Conservation (phyloP, 2,888 invertebrate species). For the Ephialtes manifestator region DNA sequence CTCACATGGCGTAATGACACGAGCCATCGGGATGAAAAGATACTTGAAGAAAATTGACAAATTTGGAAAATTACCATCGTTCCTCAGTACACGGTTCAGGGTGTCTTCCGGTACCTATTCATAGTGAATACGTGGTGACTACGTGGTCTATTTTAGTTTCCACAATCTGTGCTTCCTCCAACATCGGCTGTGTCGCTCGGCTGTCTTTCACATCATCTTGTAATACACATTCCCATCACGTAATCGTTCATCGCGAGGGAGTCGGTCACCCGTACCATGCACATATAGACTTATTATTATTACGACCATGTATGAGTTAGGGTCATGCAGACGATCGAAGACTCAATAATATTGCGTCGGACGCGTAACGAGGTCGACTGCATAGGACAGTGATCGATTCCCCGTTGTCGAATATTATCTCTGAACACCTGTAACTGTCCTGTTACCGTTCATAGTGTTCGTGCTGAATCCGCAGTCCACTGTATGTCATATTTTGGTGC, state of each 20-base stretch:
- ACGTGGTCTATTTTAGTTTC: constrained; percentile 40
- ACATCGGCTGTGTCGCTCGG: constrained; percentile 55
- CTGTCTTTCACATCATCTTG: constrained; percentile 64
- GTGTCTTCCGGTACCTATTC: constrained; percentile 25
- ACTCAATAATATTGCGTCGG: constrained; percentile 2
- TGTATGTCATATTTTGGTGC: neutral
- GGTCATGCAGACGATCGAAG: constrained; percentile 4
- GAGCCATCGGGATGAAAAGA: constrained; percentile 55
- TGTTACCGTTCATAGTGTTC: neutral
- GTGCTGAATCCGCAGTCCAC: neutral
- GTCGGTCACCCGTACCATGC: constrained; percentile 29
- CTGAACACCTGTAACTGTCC: constrained; percentile 9
- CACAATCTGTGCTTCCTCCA: constrained; percentile 53
- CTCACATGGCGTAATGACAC: constrained; percentile 62
- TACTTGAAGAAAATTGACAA: constrained; percentile 69
- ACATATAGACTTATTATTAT: constrained; percentile 38
- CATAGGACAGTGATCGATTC: constrained; percentile 9
- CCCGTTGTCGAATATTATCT: constrained; percentile 14
- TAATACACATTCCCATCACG: constrained; percentile 38
- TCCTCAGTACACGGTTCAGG: neutral
- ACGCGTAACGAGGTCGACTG: neutral
- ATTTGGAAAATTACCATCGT: constrained; percentile 52
- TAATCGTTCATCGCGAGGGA: constrained; percentile 44
- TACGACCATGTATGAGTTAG: neutral
- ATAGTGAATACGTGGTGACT: constrained; percentile 13